Base-by-base conservation (phyloP, 2,113 vertebrate genomes). In the Dipodomys spectabilis region DNA sequence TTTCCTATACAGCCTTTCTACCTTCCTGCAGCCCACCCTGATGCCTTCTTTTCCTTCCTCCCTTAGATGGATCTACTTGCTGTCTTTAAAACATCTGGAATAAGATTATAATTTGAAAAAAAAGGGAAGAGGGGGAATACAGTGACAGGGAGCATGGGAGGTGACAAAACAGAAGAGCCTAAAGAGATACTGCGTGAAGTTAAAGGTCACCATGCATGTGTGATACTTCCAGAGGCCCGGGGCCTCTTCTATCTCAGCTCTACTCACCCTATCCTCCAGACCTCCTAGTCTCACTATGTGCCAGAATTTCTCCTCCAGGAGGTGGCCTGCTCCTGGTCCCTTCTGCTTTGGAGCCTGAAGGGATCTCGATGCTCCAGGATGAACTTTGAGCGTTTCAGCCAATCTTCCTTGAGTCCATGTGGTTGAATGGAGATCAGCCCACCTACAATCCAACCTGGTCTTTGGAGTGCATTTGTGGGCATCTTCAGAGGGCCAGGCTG, bases 351-450 rank as follows among this genome's bases (percentile, higher is more conserved):
- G n/a, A 53, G 35, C 8, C 20, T 7, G 0, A 12, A 11, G 62
- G 16, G 39, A 5, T 20, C 89, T 71, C 5, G 49, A 53, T 53
- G 12, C 49, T 53, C 12, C 49, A 12, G 12, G 53, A 13, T 19
- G 11, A 39, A 19, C 32, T 45, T 15, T 0, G 32, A 53, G 44
- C 28, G 2, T 69, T 65, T n/a, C 45, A 20, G 16, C 27, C 25
- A 4, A 28, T 74, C 16, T 13, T 57, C 35, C 83, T n/a, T 2
- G 28, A 7, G 32, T 53, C 60, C 27, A 0, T 13, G 20, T 0
- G 1, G 20, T 30, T 1, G 0, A 5, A 0, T 1, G 2, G 28
- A 64, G 60, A 49, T 0, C 30, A 49, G 53, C 53, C 53, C 28
- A 15, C 1, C 27, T 16, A 16, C n/a, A 0, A 5, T 39, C 77